A percentile compares a stretch with the other conserved stretches of the same genome.
Evolutionary conservation across 2,797 vertebrate species (phyloP).

Genomic region (Halcyon chelicuti): DNA sequence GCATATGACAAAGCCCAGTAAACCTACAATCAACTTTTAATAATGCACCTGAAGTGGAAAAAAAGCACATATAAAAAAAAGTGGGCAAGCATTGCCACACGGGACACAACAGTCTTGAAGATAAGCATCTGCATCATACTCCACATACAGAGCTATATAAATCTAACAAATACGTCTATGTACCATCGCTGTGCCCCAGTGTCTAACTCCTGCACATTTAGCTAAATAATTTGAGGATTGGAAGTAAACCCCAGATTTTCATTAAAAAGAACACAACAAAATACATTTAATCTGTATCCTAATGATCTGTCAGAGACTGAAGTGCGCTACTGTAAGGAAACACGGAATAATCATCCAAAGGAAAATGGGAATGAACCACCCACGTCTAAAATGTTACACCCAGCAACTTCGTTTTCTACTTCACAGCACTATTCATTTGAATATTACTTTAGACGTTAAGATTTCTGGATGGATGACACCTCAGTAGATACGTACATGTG

Average conservation of each 20-base stretch:
- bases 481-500: accelerated
- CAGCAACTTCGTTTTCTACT: neutral
- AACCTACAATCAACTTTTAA: neutral
- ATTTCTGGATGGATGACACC: neutral
- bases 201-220: neutral
- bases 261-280: neutral
- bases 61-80: neutral
- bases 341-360: neutral
- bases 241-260: neutral
- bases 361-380: neutral
- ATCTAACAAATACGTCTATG: neutral
- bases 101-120: neutral
- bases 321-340: neutral
- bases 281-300: neutral
- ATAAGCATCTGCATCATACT: neutral
- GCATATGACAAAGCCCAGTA: neutral
- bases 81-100: neutral
- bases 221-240: neutral
- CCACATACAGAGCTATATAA: neutral
- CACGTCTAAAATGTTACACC: neutral
- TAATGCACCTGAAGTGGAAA: neutral
- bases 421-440: neutral
- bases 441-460: neutral
- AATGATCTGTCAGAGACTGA: neutral
- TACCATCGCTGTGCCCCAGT: neutral